phyloP scores from a whole-genome alignment of 2,113 vertebrate species.

The Corydoras maculifer region DNA sequence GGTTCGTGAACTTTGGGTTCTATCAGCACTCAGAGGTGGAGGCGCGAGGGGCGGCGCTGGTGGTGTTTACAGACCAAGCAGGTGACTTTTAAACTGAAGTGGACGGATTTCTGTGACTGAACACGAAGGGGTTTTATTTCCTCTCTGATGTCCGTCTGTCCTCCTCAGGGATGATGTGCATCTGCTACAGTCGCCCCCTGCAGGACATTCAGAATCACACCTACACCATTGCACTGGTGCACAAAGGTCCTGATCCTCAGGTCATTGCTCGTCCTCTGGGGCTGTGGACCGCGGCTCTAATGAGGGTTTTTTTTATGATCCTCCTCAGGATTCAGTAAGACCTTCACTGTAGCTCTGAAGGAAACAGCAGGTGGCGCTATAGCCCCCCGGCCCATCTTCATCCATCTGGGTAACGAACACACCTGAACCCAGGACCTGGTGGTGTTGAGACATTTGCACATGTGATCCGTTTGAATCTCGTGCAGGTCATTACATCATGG shows the following conservation, averaged over 20 bases:
- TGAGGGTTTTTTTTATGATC: neutral
- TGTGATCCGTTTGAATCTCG: constrained; percentile 1
- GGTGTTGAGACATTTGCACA: too few relatives aligned
- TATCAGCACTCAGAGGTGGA: constrained; percentile 62
- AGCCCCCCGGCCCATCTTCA: constrained; percentile 69
- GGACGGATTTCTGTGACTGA: too few relatives aligned
- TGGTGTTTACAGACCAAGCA: constrained; percentile 78
- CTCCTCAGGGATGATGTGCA: constrained; percentile 78
- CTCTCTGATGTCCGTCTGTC: neutral
- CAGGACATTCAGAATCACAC: constrained; percentile 59
- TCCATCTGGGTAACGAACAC: constrained; percentile 72
- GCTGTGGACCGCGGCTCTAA: too few relatives aligned
- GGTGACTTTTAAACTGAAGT: constrained; percentile 57
- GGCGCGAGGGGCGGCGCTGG: constrained; percentile 61
- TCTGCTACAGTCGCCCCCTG: constrained; percentile 73
- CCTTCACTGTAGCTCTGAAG: constrained; percentile 70
- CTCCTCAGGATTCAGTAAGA: constrained; percentile 79
- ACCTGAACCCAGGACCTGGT: too few relatives aligned
- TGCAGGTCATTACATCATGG: constrained; percentile 81
- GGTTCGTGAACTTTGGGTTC: constrained; percentile 82
- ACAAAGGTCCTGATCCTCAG: constrained; percentile 68
- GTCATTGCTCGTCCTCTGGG: too few relatives aligned
- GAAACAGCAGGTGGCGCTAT: constrained; percentile 43
- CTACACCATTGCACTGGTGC: constrained; percentile 79
- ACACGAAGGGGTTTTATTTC: neutral